Conservation (phyloP, 2,113 vertebrate genomes). For the Cercopithecus mona region DNA sequence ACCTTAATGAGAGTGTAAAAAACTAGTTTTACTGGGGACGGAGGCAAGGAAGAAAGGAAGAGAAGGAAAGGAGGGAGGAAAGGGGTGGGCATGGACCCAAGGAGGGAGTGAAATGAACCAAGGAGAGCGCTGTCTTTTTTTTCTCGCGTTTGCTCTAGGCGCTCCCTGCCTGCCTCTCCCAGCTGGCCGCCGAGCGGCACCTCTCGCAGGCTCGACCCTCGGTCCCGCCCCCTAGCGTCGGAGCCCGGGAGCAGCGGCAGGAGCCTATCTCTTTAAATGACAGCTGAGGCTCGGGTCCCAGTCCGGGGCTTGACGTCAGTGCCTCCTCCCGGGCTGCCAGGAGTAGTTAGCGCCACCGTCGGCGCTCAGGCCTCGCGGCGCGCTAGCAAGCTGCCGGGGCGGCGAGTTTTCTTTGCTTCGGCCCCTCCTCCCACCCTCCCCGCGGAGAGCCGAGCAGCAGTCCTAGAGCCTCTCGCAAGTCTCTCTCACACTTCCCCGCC, state of each 20-base stretch:
- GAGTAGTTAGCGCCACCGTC: constrained; percentile 66
- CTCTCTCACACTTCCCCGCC: constrained; percentile 34
- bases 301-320: constrained; percentile 80
- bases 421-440: constrained; percentile 45
- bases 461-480: not conserved
- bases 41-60: not conserved
- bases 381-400: constrained; percentile 25
- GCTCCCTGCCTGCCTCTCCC: accelerated
- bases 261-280: constrained; percentile 81
- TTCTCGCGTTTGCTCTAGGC: accelerated
- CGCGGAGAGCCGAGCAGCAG: not conserved
- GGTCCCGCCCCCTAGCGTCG: constrained; percentile 41
- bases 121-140: accelerated
- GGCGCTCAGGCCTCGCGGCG: not conserved
- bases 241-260: not conserved
- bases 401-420: constrained; percentile 60
- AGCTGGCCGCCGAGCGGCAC: accelerated
- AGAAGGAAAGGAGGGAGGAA: not conserved
- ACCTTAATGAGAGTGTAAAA: not conserved
- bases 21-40: not conserved
- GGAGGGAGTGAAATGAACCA: not conserved
- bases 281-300: constrained; percentile 74
- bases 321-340: constrained; percentile 72
- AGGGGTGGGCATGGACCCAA: accelerated
- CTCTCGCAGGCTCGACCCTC: not conserved